Conservation (phyloP, 1,140 invertebrate genomes). For the Bathynomus jamesi region DNA sequence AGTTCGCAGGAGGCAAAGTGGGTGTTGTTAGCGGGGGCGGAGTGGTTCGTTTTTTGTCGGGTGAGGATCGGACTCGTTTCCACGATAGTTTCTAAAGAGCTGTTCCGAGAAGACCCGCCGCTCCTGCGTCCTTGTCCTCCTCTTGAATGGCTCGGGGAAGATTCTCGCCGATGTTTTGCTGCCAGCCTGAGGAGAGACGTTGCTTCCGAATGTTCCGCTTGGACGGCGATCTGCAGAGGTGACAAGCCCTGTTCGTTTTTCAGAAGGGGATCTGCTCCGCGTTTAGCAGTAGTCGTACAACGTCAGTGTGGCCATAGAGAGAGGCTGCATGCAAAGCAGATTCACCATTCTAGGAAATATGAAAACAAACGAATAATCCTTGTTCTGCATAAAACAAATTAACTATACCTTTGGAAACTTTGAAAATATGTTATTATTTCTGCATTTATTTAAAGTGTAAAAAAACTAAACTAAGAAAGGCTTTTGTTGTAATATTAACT, state of each 20-base stretch:
- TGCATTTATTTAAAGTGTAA: no score
- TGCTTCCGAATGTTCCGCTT: conserved; percentile 6
- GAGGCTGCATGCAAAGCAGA: conserved; percentile 79
- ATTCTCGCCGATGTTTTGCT: neutral
- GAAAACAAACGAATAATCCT: no score
- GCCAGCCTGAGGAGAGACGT: neutral
- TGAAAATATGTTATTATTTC: no score
- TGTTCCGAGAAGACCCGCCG: conserved; percentile 2
- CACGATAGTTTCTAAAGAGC: conserved; percentile 10
- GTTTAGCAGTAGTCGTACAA: conserved; percentile 40
- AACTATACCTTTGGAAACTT: no score
- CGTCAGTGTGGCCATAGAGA: conserved; percentile 71
- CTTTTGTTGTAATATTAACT: no score
- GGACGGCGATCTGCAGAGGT: conserved; percentile 41
- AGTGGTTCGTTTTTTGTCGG: neutral
- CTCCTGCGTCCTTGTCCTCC: neutral
- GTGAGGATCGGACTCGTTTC: conserved; percentile 10
- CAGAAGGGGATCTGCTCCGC: conserved; percentile 41
- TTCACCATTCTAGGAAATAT: conserved; percentile 68
- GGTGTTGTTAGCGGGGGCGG: neutral
- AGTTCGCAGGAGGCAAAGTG: conserved; percentile 12
- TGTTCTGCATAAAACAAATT: no score
- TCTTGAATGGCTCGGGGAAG: conserved; percentile 1
- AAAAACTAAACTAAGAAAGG: no score
- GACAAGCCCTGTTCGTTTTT: conserved; percentile 62